Conservation (phyloP, 2,888 invertebrate species). For the Gerris lacustris region DNA sequence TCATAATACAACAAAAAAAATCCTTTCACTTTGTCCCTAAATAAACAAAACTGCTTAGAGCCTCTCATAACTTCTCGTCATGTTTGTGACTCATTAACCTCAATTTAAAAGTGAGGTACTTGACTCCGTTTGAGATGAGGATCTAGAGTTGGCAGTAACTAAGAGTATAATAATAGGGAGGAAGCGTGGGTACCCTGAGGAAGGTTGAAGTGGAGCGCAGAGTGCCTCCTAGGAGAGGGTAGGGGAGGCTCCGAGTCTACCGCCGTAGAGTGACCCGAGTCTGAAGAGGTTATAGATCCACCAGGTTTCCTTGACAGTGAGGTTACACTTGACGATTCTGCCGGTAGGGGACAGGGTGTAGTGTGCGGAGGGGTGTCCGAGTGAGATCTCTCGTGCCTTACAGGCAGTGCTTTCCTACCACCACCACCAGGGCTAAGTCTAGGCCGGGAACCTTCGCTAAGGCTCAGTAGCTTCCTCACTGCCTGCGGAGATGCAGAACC, state of each 20-base stretch:
- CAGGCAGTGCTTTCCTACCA: constrained; percentile 24
- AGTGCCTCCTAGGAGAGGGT: constrained; percentile 41
- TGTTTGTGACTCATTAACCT: too few relatives aligned
- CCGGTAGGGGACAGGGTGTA: constrained; percentile 36
- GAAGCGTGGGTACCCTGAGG: constrained; percentile 35
- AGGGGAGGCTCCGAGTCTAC: constrained; percentile 43
- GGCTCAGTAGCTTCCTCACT: constrained; percentile 83
- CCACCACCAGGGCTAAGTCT: constrained; percentile 37
- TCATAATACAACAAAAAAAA: too few relatives aligned
- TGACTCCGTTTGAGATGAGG: too few relatives aligned
- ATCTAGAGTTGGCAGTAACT: too few relatives aligned
- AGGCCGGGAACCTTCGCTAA: constrained; percentile 78
- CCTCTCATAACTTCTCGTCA: too few relatives aligned
- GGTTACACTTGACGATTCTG: constrained; percentile 90
- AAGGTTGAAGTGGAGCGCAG: constrained; percentile 42
- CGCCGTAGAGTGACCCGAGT: constrained; percentile 76
- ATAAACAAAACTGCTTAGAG: too few relatives aligned
- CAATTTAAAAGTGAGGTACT: too few relatives aligned
- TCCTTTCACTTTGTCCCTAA: too few relatives aligned
- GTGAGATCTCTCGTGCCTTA: constrained; percentile 68
- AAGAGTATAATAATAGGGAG: too few relatives aligned
- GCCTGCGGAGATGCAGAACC: constrained; percentile 94
- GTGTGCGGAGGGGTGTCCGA: constrained; percentile 51
- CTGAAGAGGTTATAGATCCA: constrained; percentile 83
- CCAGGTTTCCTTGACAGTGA: constrained; percentile 80